Evolutionary conservation across 2,797 vertebrate species (phyloP).

Genomic region (Chrysolophus pictus): DNA sequence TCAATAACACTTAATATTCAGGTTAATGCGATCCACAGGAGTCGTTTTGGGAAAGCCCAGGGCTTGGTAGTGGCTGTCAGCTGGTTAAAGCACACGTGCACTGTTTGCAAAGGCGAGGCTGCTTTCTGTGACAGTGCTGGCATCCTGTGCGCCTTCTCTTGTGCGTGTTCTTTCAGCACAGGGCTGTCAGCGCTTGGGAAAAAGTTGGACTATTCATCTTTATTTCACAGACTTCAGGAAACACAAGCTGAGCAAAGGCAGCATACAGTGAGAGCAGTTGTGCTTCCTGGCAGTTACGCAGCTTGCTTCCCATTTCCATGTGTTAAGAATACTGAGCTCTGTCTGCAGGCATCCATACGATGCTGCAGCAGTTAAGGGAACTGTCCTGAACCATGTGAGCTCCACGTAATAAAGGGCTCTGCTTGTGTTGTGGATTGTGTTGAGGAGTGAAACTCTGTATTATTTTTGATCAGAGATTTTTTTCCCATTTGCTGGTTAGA

Average conservation of each 20-base stretch:
- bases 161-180: background rate
- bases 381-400: rapidly evolving
- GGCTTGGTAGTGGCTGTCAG: background rate
- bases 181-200: background rate
- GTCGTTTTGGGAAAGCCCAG: background rate
- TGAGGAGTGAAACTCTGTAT: background rate
- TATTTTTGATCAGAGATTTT: background rate
- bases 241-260: background rate
- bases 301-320: background rate
- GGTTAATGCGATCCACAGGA: background rate
- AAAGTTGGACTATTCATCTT: slow-evolving; percentile 1
- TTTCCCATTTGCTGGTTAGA: background rate
- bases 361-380: background rate
- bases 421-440: rapidly evolving
- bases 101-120: background rate
- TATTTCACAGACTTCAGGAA: background rate
- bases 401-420: background rate
- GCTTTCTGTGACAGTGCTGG: background rate
- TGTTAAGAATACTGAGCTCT: background rate
- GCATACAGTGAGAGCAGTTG: background rate
- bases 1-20: background rate
- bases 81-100: rapidly evolving
- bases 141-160: background rate
- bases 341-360: rapidly evolving
- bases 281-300: slow-evolving; percentile 9